Percentiles rank a stretch among this genome's conserved stretches.
Conservation (phyloP, 2,797 vertebrate species). For the Neopelma chrysocephalum region DNA sequence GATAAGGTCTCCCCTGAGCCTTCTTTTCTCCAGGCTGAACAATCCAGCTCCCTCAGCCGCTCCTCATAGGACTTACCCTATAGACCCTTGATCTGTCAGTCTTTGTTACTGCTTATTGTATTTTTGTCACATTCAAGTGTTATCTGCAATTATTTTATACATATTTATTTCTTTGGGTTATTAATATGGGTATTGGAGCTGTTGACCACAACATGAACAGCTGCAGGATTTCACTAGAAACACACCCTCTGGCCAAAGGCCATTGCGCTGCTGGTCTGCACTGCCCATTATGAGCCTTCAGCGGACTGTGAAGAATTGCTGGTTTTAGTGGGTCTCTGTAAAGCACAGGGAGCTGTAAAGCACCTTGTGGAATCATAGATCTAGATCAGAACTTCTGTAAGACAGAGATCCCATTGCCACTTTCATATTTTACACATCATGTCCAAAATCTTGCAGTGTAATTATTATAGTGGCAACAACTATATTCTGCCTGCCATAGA, state of each 20-base stretch:
- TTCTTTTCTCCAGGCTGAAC: background rate
- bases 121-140: background rate
- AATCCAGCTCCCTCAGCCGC: background rate
- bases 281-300: fast-evolving
- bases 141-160: background rate
- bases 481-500: background rate
- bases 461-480: background rate
- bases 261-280: background rate
- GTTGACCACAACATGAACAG: background rate
- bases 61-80: background rate
- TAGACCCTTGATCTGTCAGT: background rate
- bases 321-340: background rate
- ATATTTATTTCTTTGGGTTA: background rate
- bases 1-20: background rate
- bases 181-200: background rate
- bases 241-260: background rate
- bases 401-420: background rate
- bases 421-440: background rate
- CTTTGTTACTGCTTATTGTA: background rate
- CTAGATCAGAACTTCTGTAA: background rate
- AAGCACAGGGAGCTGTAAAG: background rate
- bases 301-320: background rate
- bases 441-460: background rate
- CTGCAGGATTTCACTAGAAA: background rate
- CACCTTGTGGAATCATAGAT: background rate